A percentile compares a stretch with the other conserved stretches of the same genome.
phyloP scores from a whole-genome alignment of 2,113 vertebrate species.

The Lipotes vexillifer region DNA sequence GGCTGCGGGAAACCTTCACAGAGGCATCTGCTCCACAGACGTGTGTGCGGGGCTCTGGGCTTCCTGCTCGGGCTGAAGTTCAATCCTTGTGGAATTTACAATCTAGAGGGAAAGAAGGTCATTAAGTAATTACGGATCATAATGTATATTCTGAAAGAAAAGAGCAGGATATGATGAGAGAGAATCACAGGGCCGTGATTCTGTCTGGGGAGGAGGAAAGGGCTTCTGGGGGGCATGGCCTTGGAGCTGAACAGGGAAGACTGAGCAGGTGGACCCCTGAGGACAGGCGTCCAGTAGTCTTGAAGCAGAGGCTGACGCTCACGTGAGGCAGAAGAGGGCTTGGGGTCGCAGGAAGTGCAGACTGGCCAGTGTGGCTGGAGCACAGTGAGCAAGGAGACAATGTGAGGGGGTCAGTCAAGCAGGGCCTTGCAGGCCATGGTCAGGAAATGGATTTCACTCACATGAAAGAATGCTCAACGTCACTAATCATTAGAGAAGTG shows the following conservation, averaged over 20 bases:
- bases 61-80: neutral
- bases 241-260: neutral
- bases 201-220: neutral
- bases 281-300: neutral
- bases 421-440: neutral
- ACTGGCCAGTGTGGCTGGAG: neutral
- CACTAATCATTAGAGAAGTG: no score
- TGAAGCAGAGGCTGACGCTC: fast-evolving
- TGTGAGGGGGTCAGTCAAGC: neutral
- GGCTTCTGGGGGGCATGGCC: no score
- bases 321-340: neutral
- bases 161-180: neutral
- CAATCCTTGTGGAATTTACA: neutral
- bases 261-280: neutral
- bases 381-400: neutral
- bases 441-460: neutral
- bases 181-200: neutral
- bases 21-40: neutral
- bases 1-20: neutral
- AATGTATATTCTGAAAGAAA: neutral
- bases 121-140: neutral
- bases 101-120: neutral
- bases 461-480: no score
- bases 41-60: neutral
- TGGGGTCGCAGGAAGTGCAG: neutral